phyloP scores from a whole-genome alignment of 2,888 invertebrate species.

The Chrysolina haemoptera region DNA sequence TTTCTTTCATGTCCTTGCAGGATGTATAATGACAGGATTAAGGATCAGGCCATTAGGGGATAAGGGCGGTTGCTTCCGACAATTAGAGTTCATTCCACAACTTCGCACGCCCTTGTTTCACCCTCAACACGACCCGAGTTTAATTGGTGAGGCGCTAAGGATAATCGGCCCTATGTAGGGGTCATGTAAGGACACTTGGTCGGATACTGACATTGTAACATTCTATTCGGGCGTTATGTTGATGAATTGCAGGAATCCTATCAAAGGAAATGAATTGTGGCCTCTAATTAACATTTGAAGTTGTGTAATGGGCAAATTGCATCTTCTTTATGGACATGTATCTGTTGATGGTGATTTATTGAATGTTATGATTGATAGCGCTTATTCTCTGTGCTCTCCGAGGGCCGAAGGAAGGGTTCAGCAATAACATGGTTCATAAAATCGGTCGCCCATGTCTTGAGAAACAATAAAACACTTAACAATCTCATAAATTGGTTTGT shows the following conservation, averaged over 20 bases:
- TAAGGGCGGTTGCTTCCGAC: conserved; percentile 64
- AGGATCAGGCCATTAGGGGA: conserved; percentile 67
- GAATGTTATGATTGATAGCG: conserved; percentile 18
- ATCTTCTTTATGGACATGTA: conserved; percentile 36
- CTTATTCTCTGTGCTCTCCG: not conserved
- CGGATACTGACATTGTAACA: conserved; percentile 34
- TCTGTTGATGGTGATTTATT: conserved; percentile 37
- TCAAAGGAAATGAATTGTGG: conserved; percentile 44
- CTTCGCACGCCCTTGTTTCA: conserved; percentile 60
- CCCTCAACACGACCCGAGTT: conserved; percentile 58
- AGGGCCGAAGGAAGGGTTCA: not conserved
- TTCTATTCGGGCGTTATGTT: conserved; percentile 44
- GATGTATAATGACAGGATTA: conserved; percentile 67
- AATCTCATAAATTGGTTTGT: too few relatives aligned
- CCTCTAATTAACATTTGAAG: conserved; percentile 44
- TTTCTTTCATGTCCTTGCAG: conserved; percentile 49
- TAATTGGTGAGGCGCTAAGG: conserved; percentile 56
- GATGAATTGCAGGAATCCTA: conserved; percentile 46
- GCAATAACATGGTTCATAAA: too few relatives aligned
- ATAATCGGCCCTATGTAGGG: conserved; percentile 35
- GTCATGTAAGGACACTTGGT: conserved; percentile 34
- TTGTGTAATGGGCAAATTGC: conserved; percentile 41
- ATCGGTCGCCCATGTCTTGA: too few relatives aligned
- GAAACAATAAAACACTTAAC: too few relatives aligned
- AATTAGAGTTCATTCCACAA: conserved; percentile 59